Percentiles rank a stretch among this genome's conserved stretches.
phyloP scores from a whole-genome alignment of 2,113 vertebrate genomes.

The Tilapia sparmanii region DNA sequence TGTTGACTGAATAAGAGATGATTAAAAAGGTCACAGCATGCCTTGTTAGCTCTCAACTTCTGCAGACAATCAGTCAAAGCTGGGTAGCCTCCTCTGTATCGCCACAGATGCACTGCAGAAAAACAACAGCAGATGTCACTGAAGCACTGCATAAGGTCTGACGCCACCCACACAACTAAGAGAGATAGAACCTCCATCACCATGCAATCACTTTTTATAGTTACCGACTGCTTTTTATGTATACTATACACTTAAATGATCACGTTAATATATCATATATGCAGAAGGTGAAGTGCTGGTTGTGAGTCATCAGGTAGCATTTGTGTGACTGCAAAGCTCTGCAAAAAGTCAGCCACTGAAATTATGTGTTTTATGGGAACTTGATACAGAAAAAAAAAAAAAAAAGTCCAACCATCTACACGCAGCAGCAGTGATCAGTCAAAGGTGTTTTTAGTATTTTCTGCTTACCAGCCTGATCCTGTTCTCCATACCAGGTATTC shows the following conservation, averaged over 20 bases:
- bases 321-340: neutral
- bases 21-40: conserved; percentile 26
- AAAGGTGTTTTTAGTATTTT: neutral
- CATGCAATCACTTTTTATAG: neutral
- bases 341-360: neutral
- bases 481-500: conserved; percentile 96
- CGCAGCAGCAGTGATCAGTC: neutral
- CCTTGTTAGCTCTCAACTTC: conserved; percentile 85
- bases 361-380: neutral
- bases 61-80: conserved; percentile 86
- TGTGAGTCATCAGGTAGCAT: neutral
- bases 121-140: conserved; percentile 64
- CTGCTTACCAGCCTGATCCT: conserved; percentile 89
- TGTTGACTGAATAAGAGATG: neutral
- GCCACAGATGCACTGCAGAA: conserved; percentile 90
- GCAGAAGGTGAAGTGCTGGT: neutral
- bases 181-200: neutral
- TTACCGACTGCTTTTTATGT: neutral
- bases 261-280: neutral
- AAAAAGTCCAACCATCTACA: neutral
- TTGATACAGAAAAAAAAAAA: neutral
- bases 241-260: neutral
- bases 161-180: neutral
- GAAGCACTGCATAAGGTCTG: neutral
- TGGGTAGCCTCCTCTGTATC: conserved; percentile 90